Base-by-base conservation (phyloP, 2,888 invertebrate species). In the Apodemia hepburni region DNA sequence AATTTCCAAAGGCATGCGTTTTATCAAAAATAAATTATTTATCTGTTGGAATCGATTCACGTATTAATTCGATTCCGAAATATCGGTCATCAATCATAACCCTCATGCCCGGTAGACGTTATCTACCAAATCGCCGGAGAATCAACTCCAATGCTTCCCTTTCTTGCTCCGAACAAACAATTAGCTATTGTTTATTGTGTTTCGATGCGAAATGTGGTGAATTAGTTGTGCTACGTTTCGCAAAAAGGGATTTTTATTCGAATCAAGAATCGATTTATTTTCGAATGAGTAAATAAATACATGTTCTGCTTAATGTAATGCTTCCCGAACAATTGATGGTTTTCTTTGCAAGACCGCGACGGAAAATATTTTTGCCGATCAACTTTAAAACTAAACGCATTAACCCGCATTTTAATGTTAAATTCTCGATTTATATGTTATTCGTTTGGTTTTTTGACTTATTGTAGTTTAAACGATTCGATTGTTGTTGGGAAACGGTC, bases 21-120 rank as follows among this genome's bases (percentile, higher is more conserved):
- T 75, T 68, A 67, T 70, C 76, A 75, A 81, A 84, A 87, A 84
- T 87, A 82, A 84, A 86, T 83, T 79, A 83, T 84, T 81, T 78
- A 84, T 85, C 75, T 70, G 73, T 70, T 71, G 67, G 73, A 77
- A 78, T 80, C 82, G 80, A 81, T 81, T 81, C 38, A 38, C 38
- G 38, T 38, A 12, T 38, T 45, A 45, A 86, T 84, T 84, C 82
- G 75, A 76, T 81, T 80, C 73, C 75, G 75, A 78, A 76, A 81
- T 82, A 83, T 84, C 79, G 80, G 69, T 73, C 87, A 84, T 70
- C 71, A 51, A 51, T 51, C 51, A 51, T 51, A 51, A 51, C 51
- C 22, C 74, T 75, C 80, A 74, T 79, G 77, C 78, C 73, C 74
- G 82, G 60, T 33, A 27, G 62, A 51, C 60, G 45, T 58, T 61